These are phyloP conservation scores for Sitophilus oryzae DNA, from an alignment of 1,140 invertebrate genomes.

Conservation along the genomic window DNA sequence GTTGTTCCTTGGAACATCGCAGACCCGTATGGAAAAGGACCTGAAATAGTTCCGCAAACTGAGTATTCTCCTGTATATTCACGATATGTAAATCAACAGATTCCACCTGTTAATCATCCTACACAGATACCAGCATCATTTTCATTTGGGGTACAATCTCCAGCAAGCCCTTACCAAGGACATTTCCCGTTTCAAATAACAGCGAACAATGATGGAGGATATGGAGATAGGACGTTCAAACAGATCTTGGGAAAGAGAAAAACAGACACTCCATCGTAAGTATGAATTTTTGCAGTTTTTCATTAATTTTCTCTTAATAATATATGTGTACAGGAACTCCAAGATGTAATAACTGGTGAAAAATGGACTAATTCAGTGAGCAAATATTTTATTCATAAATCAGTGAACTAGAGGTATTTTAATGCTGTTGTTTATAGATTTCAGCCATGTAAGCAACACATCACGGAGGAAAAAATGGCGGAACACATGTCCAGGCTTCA, in stretches of 20 bases:
- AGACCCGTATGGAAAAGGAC: too few species aligned
- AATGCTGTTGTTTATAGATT: slow-evolving; percentile 28
- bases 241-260: slow-evolving; percentile 33
- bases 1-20: too few species aligned
- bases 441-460: slow-evolving; percentile 62
- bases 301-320: background rate
- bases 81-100: slow-evolving; percentile 10
- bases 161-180: slow-evolving; percentile 13
- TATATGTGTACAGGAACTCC: too few species aligned
- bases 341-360: too few species aligned
- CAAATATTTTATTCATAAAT: too few species aligned
- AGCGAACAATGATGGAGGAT: slow-evolving; percentile 4
- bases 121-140: slow-evolving; percentile 11
- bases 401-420: background rate
- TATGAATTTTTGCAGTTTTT: slow-evolving; percentile 6
- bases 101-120: background rate
- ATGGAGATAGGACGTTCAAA: slow-evolving; percentile 6
- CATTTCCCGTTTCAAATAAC: slow-evolving; percentile 27
- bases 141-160: slow-evolving; percentile 21
- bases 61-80: background rate
- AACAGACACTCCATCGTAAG: slow-evolving; percentile 38
- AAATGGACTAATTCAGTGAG: too few species aligned
- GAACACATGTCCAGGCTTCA: slow-evolving; percentile 66
- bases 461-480: slow-evolving; percentile 75
- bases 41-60: background rate